phyloP scores from a whole-genome alignment of 2,888 invertebrate genomes.

The Leptinotarsa peninsularis region DNA sequence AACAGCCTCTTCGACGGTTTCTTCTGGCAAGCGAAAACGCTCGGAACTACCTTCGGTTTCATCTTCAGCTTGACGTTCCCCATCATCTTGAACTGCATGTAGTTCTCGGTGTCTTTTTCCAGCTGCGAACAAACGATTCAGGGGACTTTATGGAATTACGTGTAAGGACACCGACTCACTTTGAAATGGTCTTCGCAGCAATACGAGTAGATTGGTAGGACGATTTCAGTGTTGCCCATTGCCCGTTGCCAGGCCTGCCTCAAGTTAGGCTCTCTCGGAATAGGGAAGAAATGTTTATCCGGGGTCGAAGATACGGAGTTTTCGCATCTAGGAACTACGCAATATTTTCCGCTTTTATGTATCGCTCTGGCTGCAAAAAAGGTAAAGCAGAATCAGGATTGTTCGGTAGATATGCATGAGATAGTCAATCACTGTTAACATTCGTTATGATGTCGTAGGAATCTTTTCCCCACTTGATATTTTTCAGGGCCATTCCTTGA shows the following conservation, averaged over 20 bases:
- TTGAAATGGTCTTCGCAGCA: constrained; percentile 10
- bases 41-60: not conserved
- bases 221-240: not conserved
- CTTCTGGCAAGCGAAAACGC: not conserved
- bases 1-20: not conserved
- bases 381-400: not conserved
- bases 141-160: not conserved
- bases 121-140: not conserved
- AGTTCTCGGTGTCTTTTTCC: not conserved
- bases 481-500: too few relatives aligned
- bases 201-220: not conserved
- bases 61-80: not conserved
- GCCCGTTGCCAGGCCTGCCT: not conserved
- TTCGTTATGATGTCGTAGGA: too few relatives aligned
- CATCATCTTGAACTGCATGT: constrained; percentile 12
- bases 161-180: not conserved
- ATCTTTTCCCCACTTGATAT: too few relatives aligned
- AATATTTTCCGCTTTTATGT: not conserved
- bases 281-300: not conserved
- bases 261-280: not conserved
- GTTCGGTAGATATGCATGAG: not conserved
- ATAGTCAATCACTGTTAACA: too few relatives aligned
- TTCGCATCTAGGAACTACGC: not conserved
- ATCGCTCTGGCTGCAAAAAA: not conserved
- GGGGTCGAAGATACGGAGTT: not conserved